Evolutionary conservation across 2,797 vertebrate genomes (phyloP).

Genomic region (Alca torda): DNA sequence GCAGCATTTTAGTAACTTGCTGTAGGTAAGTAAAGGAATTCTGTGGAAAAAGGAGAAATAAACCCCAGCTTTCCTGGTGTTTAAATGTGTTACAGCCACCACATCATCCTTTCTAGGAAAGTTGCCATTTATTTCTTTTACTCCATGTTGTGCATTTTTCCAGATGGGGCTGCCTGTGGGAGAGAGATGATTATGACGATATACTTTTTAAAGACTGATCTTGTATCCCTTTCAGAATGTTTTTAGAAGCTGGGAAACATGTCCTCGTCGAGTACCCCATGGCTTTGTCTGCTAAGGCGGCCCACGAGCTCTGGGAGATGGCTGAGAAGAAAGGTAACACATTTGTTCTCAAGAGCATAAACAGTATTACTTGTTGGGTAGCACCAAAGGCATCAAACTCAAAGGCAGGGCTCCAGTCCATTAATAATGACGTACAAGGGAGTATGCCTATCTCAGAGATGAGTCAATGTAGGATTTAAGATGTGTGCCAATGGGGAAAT

Average conservation of each 20-base stretch:
- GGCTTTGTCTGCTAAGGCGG: constrained; percentile 79
- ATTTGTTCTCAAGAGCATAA: background rate
- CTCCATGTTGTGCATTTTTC: background rate
- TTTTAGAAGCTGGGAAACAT: constrained; percentile 90
- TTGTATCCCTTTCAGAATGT: constrained; percentile 72
- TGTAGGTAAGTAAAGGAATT: background rate
- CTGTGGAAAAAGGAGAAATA: background rate
- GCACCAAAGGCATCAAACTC: background rate
- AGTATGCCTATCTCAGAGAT: background rate
- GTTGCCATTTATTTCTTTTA: background rate
- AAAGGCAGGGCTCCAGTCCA: background rate
- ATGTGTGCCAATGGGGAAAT: background rate
- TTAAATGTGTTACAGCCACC: background rate
- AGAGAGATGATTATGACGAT: background rate
- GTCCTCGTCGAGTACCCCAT: constrained; percentile 95
- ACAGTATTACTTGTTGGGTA: background rate
- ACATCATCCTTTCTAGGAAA: background rate
- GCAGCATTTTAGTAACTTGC: background rate
- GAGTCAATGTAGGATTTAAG: background rate
- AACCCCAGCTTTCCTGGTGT: background rate
- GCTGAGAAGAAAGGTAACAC: constrained; percentile 86
- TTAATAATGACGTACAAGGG: background rate
- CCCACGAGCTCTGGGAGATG: constrained; percentile 83
- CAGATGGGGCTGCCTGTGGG: background rate
- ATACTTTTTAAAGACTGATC: background rate